Base-by-base conservation (phyloP, 53 echinoderm and acorn worm species). In the Holothuria scabra region DNA sequence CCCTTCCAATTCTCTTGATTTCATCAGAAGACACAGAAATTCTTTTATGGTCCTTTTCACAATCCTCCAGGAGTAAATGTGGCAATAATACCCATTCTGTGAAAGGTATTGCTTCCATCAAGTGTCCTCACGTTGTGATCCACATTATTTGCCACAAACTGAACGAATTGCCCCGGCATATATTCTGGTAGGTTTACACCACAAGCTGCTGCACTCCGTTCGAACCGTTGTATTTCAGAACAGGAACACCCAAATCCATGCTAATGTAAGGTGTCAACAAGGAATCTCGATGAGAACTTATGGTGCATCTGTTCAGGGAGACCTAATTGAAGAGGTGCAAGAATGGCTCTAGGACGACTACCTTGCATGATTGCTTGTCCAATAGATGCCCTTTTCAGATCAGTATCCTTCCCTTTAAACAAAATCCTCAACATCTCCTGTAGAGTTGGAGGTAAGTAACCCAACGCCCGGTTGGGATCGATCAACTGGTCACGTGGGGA, bases 41-140 rank as follows among this genome's bases (percentile, higher is more conserved):
- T 65, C 75, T 81, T 28, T 82, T 13, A 86, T 67, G 41, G 74
- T 34, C 66, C 28, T 79, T 28, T 57, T 60, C 16, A 16, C 28
- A 49, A 68, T 69, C 59, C 19, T 84, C 76, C 88, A 85, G 88
- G 88, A 46, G 91, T 91, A 21, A 85, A 28, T 20, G 88, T 63
- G 21, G 85, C 34, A 37, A 91, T 88, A 64, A 91, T 91, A 10
- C 88, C 91, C 88, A 88, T 91, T 25, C 88, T 88, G 88, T 91
- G 91, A 68, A 91, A 88, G 48, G 88, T 88, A 12, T 56, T 74
- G 37, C 32, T 59, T 20, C 91, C 88, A 88, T 91, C 88, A n/a
- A 91, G 31, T 21, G 91, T 91, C 23, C 85, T 60, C 16, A 88
- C 62, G 56, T 88, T 88, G 81, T 91, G 88, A 59, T 91, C 91